A percentile compares a stretch with the other conserved stretches of the same genome.
Conservation (phyloP, 2,888 invertebrate genomes). For the Cordilura impudica region DNA sequence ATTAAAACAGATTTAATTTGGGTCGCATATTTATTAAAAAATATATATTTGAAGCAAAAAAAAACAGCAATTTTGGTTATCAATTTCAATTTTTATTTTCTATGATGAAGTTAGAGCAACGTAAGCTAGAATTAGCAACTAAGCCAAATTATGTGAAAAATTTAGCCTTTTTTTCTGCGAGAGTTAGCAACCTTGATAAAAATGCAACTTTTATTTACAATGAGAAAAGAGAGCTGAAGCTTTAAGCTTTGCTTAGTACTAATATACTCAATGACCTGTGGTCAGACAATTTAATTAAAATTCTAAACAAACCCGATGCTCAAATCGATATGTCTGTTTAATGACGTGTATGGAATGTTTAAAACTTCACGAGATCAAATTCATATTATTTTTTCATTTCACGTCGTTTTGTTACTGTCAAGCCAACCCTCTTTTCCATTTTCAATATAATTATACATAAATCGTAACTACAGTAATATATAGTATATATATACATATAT, state of each 20-base stretch:
- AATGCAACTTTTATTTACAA: too few relatives aligned
- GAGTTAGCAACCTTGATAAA: background rate
- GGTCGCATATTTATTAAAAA: too few relatives aligned
- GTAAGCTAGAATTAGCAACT: too few relatives aligned
- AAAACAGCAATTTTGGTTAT: too few relatives aligned
- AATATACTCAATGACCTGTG: background rate
- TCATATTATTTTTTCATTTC: background rate
- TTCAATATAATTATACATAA: background rate
- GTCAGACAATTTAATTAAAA: background rate
- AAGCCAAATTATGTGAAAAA: too few relatives aligned
- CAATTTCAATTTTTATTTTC: too few relatives aligned
- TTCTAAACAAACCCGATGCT: background rate
- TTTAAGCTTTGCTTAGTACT: background rate
- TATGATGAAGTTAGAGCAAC: too few relatives aligned
- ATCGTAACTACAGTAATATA: background rate
- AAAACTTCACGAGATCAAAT: conserved; percentile 29
- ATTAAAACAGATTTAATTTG: too few relatives aligned
- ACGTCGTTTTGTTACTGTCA: background rate
- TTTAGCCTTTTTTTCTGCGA: too few relatives aligned
- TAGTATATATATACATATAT: background rate
- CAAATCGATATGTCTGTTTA: background rate
- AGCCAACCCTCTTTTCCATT: background rate
- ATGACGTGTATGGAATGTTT: conserved; percentile 21
- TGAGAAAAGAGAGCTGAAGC: background rate
- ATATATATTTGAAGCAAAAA: too few relatives aligned